Evolutionary conservation across 2,113 vertebrate genomes (phyloP), one percentile per base, ranked within the genome.

Genomic region (Cyanocitta stelleri): DNA sequence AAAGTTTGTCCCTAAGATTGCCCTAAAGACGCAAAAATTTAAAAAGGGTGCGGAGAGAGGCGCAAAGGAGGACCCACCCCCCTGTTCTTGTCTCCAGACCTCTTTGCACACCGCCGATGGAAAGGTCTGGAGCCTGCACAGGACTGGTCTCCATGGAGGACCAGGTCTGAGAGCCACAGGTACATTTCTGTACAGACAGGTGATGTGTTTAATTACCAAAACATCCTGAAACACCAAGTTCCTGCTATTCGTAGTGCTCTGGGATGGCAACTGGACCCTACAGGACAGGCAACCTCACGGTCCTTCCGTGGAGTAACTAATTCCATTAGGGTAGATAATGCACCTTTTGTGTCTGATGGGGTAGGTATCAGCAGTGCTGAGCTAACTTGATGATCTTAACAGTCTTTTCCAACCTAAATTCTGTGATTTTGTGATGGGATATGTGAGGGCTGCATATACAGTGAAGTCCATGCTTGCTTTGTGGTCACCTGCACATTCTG

Each of bases 81-180:
- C 6, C 16, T 5, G 1, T 19, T 73, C 26, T 37, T 20, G 8
- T 10, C 16, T 49, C 43, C 33, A 37, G 20, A 66, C 8, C 12
- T 37, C 43, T 44, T 30, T 8, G 11, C 8, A 4, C 15, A 4
- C 20, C 33, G 46, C n/a, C 0, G 1, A 1, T 13, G 61, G 66
- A 64, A 43, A 75, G 35, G 7, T 20, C 33, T 46, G 62, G 13
- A 32, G 27, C 7, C 29, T 69, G 9, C 35, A 29, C 10, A 23
- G 4, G n/a, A 11, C 10, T 20, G 18, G 3, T 41, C 16, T 44
- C 15, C 48, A 2, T 6, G 46, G 51, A 62, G 26, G 17, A 20
- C 13, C 30, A 9, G 66, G 9, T 43, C 51, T 62, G 64, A 44
- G 73, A 10, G 32, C 16, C 51, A 22, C 41, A 32, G 54, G 30